Conservation (phyloP, 2,888 invertebrate species). For the Zeuzera pyrina region DNA sequence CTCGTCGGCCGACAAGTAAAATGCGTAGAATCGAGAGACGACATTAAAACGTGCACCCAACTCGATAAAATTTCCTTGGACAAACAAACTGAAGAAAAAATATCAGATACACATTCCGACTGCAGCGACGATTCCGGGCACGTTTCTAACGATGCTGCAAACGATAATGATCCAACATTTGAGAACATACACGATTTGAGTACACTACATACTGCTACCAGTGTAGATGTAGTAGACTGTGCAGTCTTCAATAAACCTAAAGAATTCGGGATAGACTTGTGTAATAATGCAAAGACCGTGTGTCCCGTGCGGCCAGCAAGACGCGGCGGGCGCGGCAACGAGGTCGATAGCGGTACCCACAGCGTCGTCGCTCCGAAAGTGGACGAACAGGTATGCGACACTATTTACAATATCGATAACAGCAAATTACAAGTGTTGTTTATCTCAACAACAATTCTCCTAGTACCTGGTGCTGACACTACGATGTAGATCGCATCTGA, state of each 20-base stretch:
- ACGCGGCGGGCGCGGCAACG: constrained; percentile 58
- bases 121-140: constrained; percentile 88
- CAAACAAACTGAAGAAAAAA: constrained; percentile 62
- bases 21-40: constrained; percentile 54
- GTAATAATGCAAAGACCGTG: constrained; percentile 52
- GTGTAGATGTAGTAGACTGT: constrained; percentile 52
- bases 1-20: constrained; percentile 66
- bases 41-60: constrained; percentile 52
- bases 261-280: constrained; percentile 51
- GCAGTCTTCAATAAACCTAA: constrained; percentile 50
- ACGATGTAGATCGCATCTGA: constrained; percentile 34
- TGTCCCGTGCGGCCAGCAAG: constrained; percentile 64
- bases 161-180: constrained; percentile 74
- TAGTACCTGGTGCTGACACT: constrained; percentile 26
- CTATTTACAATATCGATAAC: constrained; percentile 65
- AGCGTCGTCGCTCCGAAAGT: constrained; percentile 65
- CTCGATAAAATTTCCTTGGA: constrained; percentile 44
- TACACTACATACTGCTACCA: constrained; percentile 17
- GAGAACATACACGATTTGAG: constrained; percentile 46
- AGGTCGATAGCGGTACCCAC: constrained; percentile 71
- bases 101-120: constrained; percentile 76
- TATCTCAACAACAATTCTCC: constrained; percentile 25
- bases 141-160: constrained; percentile 86
- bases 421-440: constrained; percentile 57
- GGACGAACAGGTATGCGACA: constrained; percentile 70